Evolutionary conservation across 2,113 vertebrate species (phyloP).

Genomic region (Thryonomys swinderianus): DNA sequence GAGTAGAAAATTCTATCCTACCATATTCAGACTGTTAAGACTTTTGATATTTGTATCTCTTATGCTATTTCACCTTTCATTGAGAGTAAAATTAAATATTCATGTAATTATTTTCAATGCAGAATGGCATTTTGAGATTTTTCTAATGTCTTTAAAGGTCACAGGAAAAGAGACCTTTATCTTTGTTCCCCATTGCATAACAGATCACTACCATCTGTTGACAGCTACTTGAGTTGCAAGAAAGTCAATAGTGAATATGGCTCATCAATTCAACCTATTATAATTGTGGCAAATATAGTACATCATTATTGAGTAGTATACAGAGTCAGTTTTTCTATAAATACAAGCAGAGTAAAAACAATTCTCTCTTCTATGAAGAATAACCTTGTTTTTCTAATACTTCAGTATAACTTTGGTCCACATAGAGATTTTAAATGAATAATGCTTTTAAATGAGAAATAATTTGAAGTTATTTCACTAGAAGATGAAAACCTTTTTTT

Average conservation of each 20-base stretch:
- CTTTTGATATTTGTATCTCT: slow-evolving; percentile 51
- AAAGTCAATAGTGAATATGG: neutral
- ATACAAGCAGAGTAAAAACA: neutral
- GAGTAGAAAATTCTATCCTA: neutral
- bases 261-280: neutral
- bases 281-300: neutral
- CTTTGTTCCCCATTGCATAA: slow-evolving; percentile 42
- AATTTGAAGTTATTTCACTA: slow-evolving; percentile 14
- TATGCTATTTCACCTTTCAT: slow-evolving; percentile 55
- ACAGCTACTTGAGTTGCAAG: slow-evolving; percentile 61
- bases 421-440: neutral
- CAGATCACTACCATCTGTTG: slow-evolving; percentile 64
- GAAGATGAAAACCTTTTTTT: neutral
- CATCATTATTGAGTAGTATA: neutral
- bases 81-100: slow-evolving; percentile 71
- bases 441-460: neutral
- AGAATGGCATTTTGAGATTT: slow-evolving; percentile 71
- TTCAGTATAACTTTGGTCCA: neutral
- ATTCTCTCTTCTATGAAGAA: neutral
- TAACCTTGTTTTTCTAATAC: neutral
- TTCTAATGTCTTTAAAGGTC: slow-evolving; percentile 72
- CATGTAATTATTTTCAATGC: slow-evolving; percentile 75
- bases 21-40: slow-evolving; percentile 32
- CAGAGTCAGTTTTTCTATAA: neutral
- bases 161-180: slow-evolving; percentile 58